Conservation (phyloP, 2,113 vertebrate genomes). For the Leptodactylus fuscus region DNA sequence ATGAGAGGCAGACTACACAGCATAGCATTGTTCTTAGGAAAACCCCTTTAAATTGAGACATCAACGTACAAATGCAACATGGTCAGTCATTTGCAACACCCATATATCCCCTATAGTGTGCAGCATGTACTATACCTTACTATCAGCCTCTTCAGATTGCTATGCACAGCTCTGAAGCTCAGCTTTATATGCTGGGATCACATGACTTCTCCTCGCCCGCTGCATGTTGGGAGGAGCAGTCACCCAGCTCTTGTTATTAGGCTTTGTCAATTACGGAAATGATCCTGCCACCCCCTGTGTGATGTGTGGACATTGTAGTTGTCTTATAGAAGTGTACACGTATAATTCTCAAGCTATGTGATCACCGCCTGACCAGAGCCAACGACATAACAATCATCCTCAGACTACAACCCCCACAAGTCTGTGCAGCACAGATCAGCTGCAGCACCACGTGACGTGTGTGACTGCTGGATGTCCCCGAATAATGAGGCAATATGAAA, state of each 20-base stretch:
- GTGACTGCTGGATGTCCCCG: not conserved
- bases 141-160: not conserved
- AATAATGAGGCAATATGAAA: too few relatives aligned
- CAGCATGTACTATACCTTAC: not conserved
- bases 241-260: not conserved
- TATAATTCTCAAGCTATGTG: not conserved
- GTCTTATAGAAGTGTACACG: too few relatives aligned
- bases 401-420: constrained; percentile 28
- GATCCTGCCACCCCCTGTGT: not conserved
- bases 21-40: too few relatives aligned
- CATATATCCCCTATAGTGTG: not conserved
- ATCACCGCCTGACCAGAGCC: not conserved
- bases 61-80: too few relatives aligned
- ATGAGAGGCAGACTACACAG: too few relatives aligned
- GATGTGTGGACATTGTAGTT: not conserved
- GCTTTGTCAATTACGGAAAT: not conserved
- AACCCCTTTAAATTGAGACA: too few relatives aligned
- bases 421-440: not conserved
- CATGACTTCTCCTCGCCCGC: not conserved
- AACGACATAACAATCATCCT: not conserved
- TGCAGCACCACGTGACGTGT: not conserved
- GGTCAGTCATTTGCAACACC: too few relatives aligned
- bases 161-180: too few relatives aligned
- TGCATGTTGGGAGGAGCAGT: constrained; percentile 16
- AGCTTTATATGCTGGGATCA: not conserved